Conservation (phyloP, 2,797 vertebrate species). For the Phataginus tricuspis region DNA sequence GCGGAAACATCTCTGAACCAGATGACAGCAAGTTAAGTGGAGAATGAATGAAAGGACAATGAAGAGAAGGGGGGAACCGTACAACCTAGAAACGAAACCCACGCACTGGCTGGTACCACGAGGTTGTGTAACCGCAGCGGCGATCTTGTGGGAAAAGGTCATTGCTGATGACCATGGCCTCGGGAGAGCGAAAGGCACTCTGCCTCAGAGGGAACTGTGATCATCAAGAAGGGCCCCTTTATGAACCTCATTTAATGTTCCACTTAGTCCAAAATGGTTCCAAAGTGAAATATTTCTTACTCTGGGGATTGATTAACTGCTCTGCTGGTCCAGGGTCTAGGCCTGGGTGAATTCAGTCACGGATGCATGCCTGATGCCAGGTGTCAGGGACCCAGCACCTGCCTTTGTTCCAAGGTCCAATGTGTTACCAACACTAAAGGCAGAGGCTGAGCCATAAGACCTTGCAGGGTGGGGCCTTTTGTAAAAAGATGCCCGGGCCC, state of each 20-base stretch:
- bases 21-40: constrained; percentile 35
- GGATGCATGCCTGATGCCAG: neutral
- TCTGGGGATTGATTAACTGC: neutral
- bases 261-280: neutral
- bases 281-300: neutral
- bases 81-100: neutral
- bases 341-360: neutral
- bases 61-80: neutral
- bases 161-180: neutral
- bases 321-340: neutral
- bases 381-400: rapidly evolving
- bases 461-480: rapidly evolving
- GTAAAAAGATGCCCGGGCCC: neutral
- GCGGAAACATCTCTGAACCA: neutral
- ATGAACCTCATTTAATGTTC: neutral
- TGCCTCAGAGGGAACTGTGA: neutral
- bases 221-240: neutral
- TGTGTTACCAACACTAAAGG: neutral
- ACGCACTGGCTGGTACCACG: neutral
- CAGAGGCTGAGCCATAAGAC: neutral
- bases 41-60: constrained; percentile 42
- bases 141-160: neutral
- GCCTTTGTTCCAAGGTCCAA: neutral
- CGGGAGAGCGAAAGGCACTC: neutral
- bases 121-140: neutral